Evolutionary conservation across 1,140 invertebrate species (phyloP).

Genomic region (Drosophila arawakana): DNA sequence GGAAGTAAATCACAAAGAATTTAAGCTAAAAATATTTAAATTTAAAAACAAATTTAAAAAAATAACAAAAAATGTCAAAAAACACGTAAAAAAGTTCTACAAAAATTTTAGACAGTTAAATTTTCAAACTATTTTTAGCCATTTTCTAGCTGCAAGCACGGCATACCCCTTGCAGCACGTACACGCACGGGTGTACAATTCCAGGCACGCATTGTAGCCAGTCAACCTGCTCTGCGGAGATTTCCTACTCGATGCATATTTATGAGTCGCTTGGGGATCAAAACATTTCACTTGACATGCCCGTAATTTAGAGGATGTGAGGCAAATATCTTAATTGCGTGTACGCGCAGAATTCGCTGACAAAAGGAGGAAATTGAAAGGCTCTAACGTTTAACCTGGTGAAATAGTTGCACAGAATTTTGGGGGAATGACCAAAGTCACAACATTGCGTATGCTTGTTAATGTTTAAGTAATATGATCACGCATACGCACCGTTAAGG

Average conservation of each 20-base stretch:
- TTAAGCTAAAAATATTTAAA: not conserved
- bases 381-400: not conserved
- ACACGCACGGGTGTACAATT: slow-evolving; percentile 28
- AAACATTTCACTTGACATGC: slow-evolving; percentile 43
- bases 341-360: not conserved
- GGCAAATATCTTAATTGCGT: slow-evolving; percentile 47
- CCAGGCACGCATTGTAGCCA: slow-evolving; percentile 31
- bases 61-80: not conserved
- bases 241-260: slow-evolving; percentile 53
- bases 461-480: slow-evolving; percentile 1
- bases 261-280: slow-evolving; percentile 58
- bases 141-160: not conserved
- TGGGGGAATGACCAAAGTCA: not conserved
- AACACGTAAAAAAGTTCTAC: no score
- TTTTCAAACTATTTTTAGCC: no score
- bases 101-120: no score
- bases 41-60: not conserved
- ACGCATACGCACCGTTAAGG: not conserved
- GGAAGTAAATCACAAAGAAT: not conserved
- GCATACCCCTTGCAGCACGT: slow-evolving; percentile 7
- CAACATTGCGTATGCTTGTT: not conserved
- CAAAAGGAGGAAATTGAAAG: slow-evolving; percentile 6
- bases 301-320: slow-evolving; percentile 40
- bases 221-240: slow-evolving; percentile 43
- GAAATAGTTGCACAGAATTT: not conserved